Base-by-base conservation (phyloP, 2,113 vertebrate genomes). In the Jacana jacana region DNA sequence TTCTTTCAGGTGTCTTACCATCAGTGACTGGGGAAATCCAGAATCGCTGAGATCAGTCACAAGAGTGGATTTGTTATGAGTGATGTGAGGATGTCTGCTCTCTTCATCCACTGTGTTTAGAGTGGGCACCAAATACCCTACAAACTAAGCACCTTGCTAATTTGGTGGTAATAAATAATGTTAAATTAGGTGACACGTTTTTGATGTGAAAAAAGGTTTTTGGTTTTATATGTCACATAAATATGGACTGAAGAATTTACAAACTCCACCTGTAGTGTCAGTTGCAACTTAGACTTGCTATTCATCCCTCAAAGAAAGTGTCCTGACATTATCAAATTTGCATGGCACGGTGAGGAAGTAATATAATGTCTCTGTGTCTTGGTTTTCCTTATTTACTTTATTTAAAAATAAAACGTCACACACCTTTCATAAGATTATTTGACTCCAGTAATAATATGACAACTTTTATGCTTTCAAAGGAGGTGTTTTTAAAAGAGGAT, bases 51-150 rank as follows among this genome's bases (percentile, higher is more conserved):
- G 80, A 77, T 81, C 57, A 81, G 46, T 94, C 88, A 76, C 49
- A 91, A 57, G 64, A 72, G 42, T 93, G 91, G 85, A 89, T 95
- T 97, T 93, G 30, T 93, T 86, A 61, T 15, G 37, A 72, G n/a
- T 24, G 71, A 54, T 71, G 20, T 10, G 79, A 88, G 54, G 27
- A 60, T 5, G 9, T 49, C 16, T 33, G 68, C n/a, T 25, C n/a
- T 94, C 42, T 91, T 90, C 44, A 58, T 54, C 35, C 68, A 81
- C 48, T 48, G 54, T 82, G n/a, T 72, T 86, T 88, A 58, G 63
- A 37, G 72, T 66, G 58, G 44, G 55, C 48, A 86, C 68, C 86
- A 86, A 65, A 52, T 22, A 51, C 4, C 4, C 70, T 75, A 77
- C 66, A 66, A 89, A 63, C 33, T 30, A 39, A 65, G 46, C 57